Evolutionary conservation across 2,888 invertebrate genomes (phyloP).

Genomic region (Alcis repandata): DNA sequence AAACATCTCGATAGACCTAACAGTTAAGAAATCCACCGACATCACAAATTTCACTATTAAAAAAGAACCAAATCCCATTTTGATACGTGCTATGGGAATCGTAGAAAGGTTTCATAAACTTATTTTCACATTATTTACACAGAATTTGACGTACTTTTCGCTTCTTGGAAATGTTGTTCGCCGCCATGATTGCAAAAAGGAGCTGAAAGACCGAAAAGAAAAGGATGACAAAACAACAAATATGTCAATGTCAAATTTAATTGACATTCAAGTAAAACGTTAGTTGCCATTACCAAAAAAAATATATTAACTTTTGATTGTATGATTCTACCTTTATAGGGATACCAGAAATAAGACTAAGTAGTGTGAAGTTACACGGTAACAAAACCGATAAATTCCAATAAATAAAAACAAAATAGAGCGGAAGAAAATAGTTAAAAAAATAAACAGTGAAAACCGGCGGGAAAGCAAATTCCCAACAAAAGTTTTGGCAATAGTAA

Average conservation of each 20-base stretch:
- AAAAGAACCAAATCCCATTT: slow-evolving; percentile 46
- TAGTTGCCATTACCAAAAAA: not conserved
- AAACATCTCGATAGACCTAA: slow-evolving; percentile 50
- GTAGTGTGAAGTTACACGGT: too few relatives aligned
- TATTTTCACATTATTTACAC: slow-evolving; percentile 63
- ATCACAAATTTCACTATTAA: slow-evolving; percentile 70
- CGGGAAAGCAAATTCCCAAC: too few relatives aligned
- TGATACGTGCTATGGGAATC: slow-evolving; percentile 38
- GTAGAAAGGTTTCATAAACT: slow-evolving; percentile 36
- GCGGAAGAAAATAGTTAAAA: too few relatives aligned
- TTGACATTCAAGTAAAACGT: not conserved
- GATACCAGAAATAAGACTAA: too few relatives aligned
- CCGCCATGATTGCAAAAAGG: slow-evolving; percentile 83
- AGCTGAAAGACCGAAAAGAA: slow-evolving; percentile 70
- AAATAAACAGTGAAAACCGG: too few relatives aligned
- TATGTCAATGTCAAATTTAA: slow-evolving; percentile 25
- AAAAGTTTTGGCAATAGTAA: too few relatives aligned
- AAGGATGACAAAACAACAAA: slow-evolving; percentile 57
- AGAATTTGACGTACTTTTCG: slow-evolving; percentile 80
- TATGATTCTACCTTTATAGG: too few relatives aligned
- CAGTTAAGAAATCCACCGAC: slow-evolving; percentile 70
- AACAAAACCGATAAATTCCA: slow-evolving; percentile 23
- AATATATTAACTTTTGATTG: not conserved
- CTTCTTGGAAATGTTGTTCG: slow-evolving; percentile 84
- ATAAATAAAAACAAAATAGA: too few relatives aligned